Conservation (phyloP, 2,797 vertebrate species). For the Lerista edwardsae region DNA sequence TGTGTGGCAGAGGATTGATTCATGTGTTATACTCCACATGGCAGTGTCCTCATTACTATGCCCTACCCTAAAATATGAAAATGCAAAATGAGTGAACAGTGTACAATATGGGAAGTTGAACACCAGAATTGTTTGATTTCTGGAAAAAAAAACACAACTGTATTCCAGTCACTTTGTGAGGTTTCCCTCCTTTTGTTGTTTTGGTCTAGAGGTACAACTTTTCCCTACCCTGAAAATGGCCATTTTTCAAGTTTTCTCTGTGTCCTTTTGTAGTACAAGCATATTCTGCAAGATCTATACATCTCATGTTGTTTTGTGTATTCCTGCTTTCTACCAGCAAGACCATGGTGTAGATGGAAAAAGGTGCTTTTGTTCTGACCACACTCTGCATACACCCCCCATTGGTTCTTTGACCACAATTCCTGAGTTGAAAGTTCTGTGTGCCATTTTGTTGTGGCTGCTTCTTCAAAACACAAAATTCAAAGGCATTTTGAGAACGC, state of each 20-base stretch:
- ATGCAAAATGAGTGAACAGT: background rate
- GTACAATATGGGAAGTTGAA: background rate
- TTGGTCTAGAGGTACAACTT: background rate
- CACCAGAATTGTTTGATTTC: background rate
- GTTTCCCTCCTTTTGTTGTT: background rate
- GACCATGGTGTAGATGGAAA: background rate
- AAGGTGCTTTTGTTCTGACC: background rate
- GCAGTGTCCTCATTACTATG: background rate
- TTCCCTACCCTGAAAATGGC: background rate
- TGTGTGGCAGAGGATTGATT: background rate
- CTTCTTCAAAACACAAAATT: too few species aligned
- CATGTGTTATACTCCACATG: background rate
- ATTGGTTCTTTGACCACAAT: background rate
- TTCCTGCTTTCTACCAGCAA: background rate
- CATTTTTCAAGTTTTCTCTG: background rate
- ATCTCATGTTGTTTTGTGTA: too few species aligned
- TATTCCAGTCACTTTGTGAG: background rate
- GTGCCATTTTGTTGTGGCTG: background rate
- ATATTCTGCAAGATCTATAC: background rate
- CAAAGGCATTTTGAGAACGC: background rate
- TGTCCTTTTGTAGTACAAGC: background rate
- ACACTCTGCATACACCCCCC: background rate
- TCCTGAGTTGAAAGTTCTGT: background rate
- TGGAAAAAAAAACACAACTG: background rate
- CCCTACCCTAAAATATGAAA: background rate